phyloP scores from a whole-genome alignment of 1,140 invertebrate species.

The Elysia chlorotica region DNA sequence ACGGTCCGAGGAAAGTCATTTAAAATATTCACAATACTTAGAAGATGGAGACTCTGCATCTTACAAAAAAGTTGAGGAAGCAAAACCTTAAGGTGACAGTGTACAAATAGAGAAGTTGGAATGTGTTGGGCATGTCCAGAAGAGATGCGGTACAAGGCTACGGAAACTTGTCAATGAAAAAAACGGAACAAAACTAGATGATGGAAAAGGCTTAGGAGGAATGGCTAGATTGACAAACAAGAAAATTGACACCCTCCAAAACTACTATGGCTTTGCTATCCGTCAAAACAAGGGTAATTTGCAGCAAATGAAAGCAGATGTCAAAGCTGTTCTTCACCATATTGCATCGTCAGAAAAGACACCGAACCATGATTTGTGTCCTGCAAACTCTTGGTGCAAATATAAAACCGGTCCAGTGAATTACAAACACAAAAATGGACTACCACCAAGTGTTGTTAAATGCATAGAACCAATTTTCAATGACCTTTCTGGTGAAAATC shows the following conservation, averaged over 20 bases:
- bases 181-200: neutral
- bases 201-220: neutral
- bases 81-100: neutral
- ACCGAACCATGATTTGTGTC: neutral
- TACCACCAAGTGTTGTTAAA: neutral
- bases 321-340: neutral
- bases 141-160: neutral
- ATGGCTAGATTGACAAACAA: neutral
- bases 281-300: neutral
- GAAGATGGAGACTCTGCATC: neutral
- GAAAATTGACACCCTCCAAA: neutral
- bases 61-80: neutral
- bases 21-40: neutral
- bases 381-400: neutral
- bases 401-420: neutral
- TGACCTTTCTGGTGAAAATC: neutral
- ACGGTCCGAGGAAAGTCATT: neutral
- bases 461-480: neutral
- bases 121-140: neutral
- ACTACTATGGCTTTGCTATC: neutral
- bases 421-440: neutral
- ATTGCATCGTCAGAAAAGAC: neutral
- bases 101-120: neutral
- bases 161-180: neutral
- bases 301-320: neutral